Evolutionary conservation across 2,113 vertebrate species (phyloP).

Genomic region (Corythoichthys haematopterus): DNA sequence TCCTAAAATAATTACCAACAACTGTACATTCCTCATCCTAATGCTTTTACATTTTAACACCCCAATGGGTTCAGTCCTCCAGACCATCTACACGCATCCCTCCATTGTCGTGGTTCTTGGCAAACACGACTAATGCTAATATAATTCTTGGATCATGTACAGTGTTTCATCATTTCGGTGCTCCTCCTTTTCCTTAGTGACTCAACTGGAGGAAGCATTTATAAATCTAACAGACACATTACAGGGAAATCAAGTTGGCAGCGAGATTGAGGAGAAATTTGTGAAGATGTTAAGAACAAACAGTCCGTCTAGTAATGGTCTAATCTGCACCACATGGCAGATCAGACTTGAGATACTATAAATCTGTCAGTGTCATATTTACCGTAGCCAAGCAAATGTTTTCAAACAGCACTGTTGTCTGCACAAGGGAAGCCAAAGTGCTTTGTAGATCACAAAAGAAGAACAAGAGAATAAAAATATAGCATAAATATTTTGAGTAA

Average conservation of each 20-base stretch:
- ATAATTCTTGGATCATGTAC: slow-evolving; percentile 52
- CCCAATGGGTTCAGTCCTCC: slow-evolving; percentile 27
- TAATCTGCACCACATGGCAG: slow-evolving; percentile 53
- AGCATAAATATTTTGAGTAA: background rate
- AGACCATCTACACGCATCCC: slow-evolving; percentile 19
- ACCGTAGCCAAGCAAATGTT: background rate
- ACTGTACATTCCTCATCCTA: slow-evolving; percentile 29
- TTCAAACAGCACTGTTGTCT: background rate
- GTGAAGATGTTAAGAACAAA: slow-evolving; percentile 43
- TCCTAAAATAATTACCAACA: slow-evolving; percentile 14
- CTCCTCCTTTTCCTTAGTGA: slow-evolving; percentile 48
- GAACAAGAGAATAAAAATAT: background rate
- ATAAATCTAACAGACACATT: slow-evolving; percentile 66
- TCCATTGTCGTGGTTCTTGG: slow-evolving; percentile 40
- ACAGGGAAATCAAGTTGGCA: slow-evolving; percentile 54
- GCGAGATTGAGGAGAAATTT: slow-evolving; percentile 42
- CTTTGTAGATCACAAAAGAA: background rate
- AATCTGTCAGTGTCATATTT: slow-evolving; percentile 18
- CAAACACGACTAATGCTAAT: slow-evolving; percentile 34
- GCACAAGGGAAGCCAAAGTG: background rate
- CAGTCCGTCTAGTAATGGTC: slow-evolving; percentile 33
- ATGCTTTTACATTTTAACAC: slow-evolving; percentile 37
- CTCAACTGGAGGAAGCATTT: slow-evolving; percentile 45
- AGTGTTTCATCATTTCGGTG: slow-evolving; percentile 59
- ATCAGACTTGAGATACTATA: slow-evolving; percentile 23